phyloP scores from a whole-genome alignment of 1,140 invertebrate species.

The Ganaspis sp. region DNA sequence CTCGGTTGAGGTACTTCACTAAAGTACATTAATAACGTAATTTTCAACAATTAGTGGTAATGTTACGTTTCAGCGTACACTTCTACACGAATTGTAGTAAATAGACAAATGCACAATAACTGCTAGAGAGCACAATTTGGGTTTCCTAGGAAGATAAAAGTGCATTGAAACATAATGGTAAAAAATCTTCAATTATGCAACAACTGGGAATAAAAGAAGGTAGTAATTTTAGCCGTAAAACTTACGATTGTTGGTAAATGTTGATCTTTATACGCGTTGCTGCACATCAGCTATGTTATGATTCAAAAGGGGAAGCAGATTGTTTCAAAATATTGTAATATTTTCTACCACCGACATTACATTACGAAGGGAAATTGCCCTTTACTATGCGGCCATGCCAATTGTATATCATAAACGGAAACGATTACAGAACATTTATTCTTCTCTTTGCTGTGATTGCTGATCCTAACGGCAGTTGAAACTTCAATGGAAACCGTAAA shows the following conservation, averaged over 20 bases:
- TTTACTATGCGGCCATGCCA: background rate
- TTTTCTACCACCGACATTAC: background rate
- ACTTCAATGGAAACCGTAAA: background rate
- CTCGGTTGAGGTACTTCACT: too few species aligned
- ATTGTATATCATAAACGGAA: background rate
- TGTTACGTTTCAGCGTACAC: too few species aligned
- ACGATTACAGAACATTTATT: constrained; percentile 1
- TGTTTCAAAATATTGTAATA: constrained; percentile 2
- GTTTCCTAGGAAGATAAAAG: too few species aligned
- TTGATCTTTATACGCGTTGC: background rate
- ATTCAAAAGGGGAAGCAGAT: background rate
- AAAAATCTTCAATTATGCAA: background rate
- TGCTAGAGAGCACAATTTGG: too few species aligned
- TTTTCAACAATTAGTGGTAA: too few species aligned
- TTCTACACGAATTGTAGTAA: too few species aligned
- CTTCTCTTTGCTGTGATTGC: background rate
- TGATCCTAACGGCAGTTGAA: too few species aligned
- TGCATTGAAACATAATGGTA: background rate
- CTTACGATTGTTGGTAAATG: background rate
- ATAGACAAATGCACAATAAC: too few species aligned
- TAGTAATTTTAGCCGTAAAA: background rate
- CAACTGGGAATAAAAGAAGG: background rate
- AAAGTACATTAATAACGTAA: too few species aligned
- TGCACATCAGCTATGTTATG: background rate
- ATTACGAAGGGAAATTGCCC: background rate